A percentile compares a stretch with the other conserved stretches of the same genome.
Evolutionary conservation across 2,888 invertebrate genomes (phyloP).

Genomic region (Argynnis bischoffii): DNA sequence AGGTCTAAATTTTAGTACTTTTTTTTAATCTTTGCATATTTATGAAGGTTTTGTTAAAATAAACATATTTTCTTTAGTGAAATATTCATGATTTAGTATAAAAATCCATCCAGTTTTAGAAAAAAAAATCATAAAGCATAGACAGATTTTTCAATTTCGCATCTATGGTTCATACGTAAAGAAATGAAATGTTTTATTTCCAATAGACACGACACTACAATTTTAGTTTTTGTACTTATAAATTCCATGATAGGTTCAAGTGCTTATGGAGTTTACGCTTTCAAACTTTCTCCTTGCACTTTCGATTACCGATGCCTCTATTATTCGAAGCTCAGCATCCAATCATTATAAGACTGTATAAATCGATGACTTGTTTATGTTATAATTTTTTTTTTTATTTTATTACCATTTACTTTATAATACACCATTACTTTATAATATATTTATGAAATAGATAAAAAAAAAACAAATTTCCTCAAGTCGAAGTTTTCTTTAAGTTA

Average conservation of each 20-base stretch:
- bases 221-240: background rate
- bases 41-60: too few species aligned
- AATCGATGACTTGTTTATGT: background rate
- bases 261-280: slow-evolving; percentile 19
- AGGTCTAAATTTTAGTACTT: too few species aligned
- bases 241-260: background rate
- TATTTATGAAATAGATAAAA: too few species aligned
- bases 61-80: too few species aligned
- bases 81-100: too few species aligned
- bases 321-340: slow-evolving; percentile 14
- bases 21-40: too few species aligned
- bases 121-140: too few species aligned
- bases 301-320: slow-evolving; percentile 33
- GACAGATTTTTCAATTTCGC: background rate
- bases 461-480: too few species aligned
- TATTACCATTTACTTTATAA: too few species aligned
- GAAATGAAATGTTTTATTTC: background rate
- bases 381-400: background rate
- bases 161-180: background rate
- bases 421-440: too few species aligned
- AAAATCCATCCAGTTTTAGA: too few species aligned
- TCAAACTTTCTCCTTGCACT: slow-evolving; percentile 38
- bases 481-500: too few species aligned
- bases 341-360: background rate
- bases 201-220: background rate